These are phyloP conservation scores for Halictus quadricinctus DNA, from an alignment of 2,888 invertebrate genomes.

Conservation along the genomic window DNA sequence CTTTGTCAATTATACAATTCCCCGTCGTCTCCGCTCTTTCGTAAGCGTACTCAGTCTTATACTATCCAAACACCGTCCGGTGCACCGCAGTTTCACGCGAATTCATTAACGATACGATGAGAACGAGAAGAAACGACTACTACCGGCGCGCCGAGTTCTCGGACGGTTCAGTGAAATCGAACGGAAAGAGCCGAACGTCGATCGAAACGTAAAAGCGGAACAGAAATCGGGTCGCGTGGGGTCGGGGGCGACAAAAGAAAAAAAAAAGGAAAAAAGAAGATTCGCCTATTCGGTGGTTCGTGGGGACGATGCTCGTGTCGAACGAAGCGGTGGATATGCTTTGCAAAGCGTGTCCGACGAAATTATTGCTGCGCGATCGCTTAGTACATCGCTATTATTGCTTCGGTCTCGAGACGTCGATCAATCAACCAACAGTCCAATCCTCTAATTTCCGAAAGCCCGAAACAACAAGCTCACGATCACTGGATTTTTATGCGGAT, in stretches of 20 bases:
- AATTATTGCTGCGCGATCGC: slow-evolving; percentile 59
- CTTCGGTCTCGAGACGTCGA: slow-evolving; percentile 30
- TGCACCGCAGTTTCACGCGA: slow-evolving; percentile 54
- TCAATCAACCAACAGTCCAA: background rate
- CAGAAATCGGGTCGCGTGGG: background rate
- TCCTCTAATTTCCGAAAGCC: background rate
- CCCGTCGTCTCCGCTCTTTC: slow-evolving; percentile 6
- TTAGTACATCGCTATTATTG: slow-evolving; percentile 58
- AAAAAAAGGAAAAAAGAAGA: background rate
- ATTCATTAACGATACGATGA: slow-evolving; percentile 31
- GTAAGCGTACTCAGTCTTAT: slow-evolving; percentile 62
- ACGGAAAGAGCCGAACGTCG: slow-evolving; percentile 12
- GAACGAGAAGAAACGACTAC: slow-evolving; percentile 25
- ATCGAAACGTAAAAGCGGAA: background rate
- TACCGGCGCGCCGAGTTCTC: slow-evolving; percentile 10
- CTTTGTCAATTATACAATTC: slow-evolving; percentile 23
- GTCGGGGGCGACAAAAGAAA: background rate
- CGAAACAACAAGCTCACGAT: background rate
- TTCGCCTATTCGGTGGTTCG: background rate
- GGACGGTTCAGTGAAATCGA: background rate
- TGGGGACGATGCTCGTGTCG: slow-evolving; percentile 3
- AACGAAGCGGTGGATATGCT: background rate
- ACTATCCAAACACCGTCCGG: slow-evolving; percentile 41
- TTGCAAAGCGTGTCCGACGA: slow-evolving; percentile 16
- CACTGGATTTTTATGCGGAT: background rate